Conservation (phyloP, 2,888 invertebrate genomes). For the Drosophila aldrichi region DNA sequence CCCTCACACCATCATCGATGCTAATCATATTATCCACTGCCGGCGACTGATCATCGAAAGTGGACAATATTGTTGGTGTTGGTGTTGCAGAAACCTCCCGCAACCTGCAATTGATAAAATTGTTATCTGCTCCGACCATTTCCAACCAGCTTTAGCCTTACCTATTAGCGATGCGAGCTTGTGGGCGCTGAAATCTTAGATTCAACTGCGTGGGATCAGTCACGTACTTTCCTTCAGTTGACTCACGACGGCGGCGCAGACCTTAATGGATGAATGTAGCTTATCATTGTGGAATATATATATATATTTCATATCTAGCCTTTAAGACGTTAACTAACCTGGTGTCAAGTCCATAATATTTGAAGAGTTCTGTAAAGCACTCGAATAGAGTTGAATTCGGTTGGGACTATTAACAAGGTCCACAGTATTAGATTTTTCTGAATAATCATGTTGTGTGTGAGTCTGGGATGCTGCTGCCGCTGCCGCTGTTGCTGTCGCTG, state of each 20-base stretch:
- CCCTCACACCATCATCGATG: constrained; percentile 64
- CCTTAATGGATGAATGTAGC: constrained; percentile 66
- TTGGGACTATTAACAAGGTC: constrained; percentile 32
- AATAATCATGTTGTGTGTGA: constrained; percentile 24
- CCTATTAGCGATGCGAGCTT: constrained; percentile 85
- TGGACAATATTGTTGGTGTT: constrained; percentile 85
- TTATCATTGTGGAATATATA: too few species aligned
- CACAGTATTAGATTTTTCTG: constrained; percentile 7
- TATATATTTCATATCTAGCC: too few species aligned
- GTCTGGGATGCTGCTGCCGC: constrained; percentile 10
- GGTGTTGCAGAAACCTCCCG: constrained; percentile 86
- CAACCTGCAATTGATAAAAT: constrained; percentile 48
- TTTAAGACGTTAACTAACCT: constrained; percentile 83
- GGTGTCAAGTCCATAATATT: constrained; percentile 87
- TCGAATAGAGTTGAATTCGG: constrained; percentile 62
- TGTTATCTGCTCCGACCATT: background rate
- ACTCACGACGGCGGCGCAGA: constrained; percentile 91
- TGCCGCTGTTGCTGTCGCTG: constrained; percentile 15
- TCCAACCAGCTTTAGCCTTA: constrained; percentile 46
- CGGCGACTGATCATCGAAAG: constrained; percentile 81
- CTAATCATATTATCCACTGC: constrained; percentile 70
- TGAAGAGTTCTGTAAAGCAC: constrained; percentile 79
- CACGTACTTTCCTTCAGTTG: constrained; percentile 92
- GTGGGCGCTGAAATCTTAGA: constrained; percentile 91
- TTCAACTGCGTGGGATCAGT: constrained; percentile 93